Conservation (phyloP, 2,797 vertebrate genomes). For the Microtus californicus region DNA sequence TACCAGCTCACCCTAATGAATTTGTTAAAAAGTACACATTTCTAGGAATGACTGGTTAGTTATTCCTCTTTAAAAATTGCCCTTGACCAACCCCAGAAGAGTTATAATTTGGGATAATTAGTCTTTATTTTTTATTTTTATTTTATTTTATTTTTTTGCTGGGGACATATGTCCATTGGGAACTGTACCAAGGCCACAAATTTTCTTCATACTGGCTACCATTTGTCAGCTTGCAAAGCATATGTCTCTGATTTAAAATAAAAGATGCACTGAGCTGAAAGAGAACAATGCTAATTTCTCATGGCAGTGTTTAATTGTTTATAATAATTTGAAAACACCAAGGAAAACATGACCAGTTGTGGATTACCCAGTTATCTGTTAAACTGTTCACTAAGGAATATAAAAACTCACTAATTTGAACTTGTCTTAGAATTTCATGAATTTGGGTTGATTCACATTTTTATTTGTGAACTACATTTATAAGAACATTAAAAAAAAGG, state of each 20-base stretch:
- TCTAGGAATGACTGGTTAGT: background rate
- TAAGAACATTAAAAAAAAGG: slow-evolving; percentile 35
- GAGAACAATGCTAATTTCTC: slow-evolving; percentile 64
- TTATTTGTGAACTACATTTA: slow-evolving; percentile 42
- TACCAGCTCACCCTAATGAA: background rate
- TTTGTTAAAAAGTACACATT: background rate
- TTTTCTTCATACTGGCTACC: slow-evolving; percentile 56
- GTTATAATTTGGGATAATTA: slow-evolving; percentile 28
- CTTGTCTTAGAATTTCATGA: slow-evolving; percentile 59
- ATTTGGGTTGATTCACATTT: slow-evolving; percentile 39
- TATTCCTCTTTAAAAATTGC: background rate
- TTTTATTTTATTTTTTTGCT: background rate
- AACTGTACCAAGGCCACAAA: slow-evolving; percentile 44
- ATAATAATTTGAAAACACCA: slow-evolving; percentile 61
- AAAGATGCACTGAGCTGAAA: slow-evolving; percentile 56
- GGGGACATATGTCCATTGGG: slow-evolving; percentile 52
- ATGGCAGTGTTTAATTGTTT: slow-evolving; percentile 67
- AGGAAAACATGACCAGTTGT: slow-evolving; percentile 64
- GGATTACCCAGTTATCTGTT: slow-evolving; percentile 29
- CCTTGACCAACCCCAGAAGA: fast-evolving
- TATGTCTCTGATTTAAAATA: slow-evolving; percentile 65
- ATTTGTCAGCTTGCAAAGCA: slow-evolving; percentile 67
- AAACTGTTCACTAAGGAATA: slow-evolving; percentile 20
- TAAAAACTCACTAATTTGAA: slow-evolving; percentile 1
- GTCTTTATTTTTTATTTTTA: background rate